These are phyloP conservation scores for Myotis myotis DNA, from an alignment of 2,797 vertebrate species.

Conservation along the genomic window DNA sequence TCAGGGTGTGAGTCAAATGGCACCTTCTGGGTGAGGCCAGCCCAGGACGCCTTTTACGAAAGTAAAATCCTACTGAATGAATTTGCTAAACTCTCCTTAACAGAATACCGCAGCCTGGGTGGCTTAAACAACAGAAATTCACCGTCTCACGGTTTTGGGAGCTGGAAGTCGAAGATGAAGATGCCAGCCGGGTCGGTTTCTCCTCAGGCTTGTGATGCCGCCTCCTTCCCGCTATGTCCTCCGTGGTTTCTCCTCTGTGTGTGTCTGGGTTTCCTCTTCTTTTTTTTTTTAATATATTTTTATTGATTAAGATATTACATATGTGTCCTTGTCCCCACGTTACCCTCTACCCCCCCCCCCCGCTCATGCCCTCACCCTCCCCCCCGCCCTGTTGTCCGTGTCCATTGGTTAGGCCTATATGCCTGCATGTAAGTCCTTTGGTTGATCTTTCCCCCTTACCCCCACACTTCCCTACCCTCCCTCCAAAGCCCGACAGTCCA, in stretches of 20 bases:
- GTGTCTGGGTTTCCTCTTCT: not conserved
- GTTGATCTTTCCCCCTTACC: no score
- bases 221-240: not conserved
- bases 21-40: not conserved
- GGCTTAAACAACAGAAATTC: not conserved
- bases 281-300: no score
- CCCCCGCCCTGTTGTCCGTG: no score
- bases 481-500: no score
- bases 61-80: not conserved
- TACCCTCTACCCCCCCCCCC: no score
- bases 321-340: no score
- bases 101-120: not conserved
- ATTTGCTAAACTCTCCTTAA: not conserved
- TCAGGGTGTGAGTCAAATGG: not conserved
- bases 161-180: not conserved
- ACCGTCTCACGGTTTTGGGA: not conserved
- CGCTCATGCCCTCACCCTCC: no score
- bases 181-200: not conserved
- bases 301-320: no score
- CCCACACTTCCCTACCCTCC: no score
- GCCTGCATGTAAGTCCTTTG: no score
- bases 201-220: not conserved
- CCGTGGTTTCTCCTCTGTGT: not conserved
- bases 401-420: no score
- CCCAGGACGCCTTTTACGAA: not conserved